Evolutionary conservation across 2,888 invertebrate species (phyloP).

Genomic region (Drosophila leonis): DNA sequence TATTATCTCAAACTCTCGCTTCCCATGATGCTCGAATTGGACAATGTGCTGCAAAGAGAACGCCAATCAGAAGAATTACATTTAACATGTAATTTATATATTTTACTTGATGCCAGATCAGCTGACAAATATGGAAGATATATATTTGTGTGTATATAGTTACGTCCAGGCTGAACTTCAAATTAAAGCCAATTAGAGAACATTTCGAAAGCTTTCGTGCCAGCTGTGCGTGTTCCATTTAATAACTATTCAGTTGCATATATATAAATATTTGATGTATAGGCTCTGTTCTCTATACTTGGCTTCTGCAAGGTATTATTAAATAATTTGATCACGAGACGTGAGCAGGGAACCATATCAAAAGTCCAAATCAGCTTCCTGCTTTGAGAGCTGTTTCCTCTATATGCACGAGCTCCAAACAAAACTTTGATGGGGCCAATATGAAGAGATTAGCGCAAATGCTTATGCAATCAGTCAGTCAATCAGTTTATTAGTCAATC

Average conservation of each 20-base stretch:
- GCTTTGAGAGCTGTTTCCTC: neutral
- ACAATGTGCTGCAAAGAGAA: neutral
- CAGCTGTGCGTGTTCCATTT: constrained; percentile 5
- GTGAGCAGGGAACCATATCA: neutral
- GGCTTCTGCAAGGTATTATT: neutral
- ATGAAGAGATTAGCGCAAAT: too few relatives aligned
- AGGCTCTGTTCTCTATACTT: neutral
- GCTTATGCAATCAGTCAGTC: neutral
- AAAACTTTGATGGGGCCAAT: neutral
- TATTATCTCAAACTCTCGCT: too few relatives aligned
- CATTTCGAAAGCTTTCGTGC: neutral
- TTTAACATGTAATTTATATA: neutral
- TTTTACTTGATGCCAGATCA: neutral
- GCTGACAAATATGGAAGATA: neutral
- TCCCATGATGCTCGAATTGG: too few relatives aligned
- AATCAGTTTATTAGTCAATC: neutral
- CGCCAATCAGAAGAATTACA: neutral
- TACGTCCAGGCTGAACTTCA: neutral
- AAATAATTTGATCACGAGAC: neutral
- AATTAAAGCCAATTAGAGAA: neutral
- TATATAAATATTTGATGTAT: neutral
- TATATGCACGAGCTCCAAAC: rapidly evolving
- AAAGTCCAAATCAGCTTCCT: neutral
- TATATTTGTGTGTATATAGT: neutral
- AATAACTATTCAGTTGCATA: constrained; percentile 1